Conservation (phyloP, 2,113 vertebrate species). For the Paralichthys olivaceus region DNA sequence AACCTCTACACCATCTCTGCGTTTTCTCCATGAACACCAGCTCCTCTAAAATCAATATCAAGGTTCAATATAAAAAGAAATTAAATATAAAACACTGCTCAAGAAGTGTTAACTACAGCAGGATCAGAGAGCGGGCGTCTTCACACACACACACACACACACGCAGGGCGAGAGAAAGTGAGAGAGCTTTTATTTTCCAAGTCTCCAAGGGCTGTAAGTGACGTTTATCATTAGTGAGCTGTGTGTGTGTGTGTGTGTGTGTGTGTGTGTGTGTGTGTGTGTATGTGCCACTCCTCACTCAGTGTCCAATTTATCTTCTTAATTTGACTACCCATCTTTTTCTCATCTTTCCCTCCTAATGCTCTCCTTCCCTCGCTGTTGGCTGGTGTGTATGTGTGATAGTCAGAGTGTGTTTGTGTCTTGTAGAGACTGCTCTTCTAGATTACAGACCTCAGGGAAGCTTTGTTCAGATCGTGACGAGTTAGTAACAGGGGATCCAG, state of each 20-base stretch:
- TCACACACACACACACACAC: slow-evolving; percentile 2
- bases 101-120: slow-evolving; percentile 19
- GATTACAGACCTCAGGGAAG: slow-evolving; percentile 64
- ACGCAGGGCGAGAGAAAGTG: background rate
- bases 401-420: slow-evolving; percentile 37
- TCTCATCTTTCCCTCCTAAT: slow-evolving; percentile 44
- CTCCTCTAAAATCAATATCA: slow-evolving; percentile 34
- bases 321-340: slow-evolving; percentile 50
- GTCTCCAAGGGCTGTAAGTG: too few relatives aligned
- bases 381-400: slow-evolving; percentile 39
- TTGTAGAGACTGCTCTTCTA: slow-evolving; percentile 62
- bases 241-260: too few relatives aligned
- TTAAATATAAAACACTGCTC: slow-evolving; percentile 20
- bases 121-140: slow-evolving; percentile 7
- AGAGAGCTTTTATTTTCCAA: too few relatives aligned
- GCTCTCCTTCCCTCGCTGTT: slow-evolving; percentile 21
- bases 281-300: slow-evolving; percentile 32
- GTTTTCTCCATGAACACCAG: background rate
- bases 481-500: slow-evolving; percentile 31
- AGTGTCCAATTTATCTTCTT: slow-evolving; percentile 60
- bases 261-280: too few relatives aligned
- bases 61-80: background rate
- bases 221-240: too few relatives aligned
- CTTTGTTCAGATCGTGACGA: slow-evolving; percentile 61
- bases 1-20: background rate